Base-by-base conservation (phyloP, 2,797 vertebrate genomes). In the Zalophus californianus region DNA sequence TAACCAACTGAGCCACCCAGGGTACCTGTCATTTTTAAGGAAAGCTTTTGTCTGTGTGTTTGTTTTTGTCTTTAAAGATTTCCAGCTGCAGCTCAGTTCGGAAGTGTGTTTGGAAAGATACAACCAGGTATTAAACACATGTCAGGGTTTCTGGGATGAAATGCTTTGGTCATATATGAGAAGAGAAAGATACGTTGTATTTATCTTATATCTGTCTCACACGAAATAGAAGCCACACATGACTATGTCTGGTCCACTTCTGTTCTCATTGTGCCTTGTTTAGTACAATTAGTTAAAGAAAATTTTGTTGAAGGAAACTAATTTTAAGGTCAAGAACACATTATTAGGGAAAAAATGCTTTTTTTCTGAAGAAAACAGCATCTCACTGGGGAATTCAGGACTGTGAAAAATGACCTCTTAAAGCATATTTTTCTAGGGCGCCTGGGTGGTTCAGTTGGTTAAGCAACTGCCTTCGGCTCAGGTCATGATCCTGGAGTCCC, bases 331-430 rank as follows among this genome's bases (percentile, higher is more conserved):
- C 12, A 94, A 25, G 18, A 52, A 97, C 94, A 90, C 72, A 89
- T 62, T 86, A 7, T 91, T 72, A 44, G 5, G 11, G 12, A 62
- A 44, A 10, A 92, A 90, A 82, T 58, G 54, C 4, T 25, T 35
- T 97, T 38, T 91, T 92, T 93, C 79, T 96, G 18, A 66, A 96
- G 90, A 95, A 97, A 87, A 0, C 2, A 96, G 78, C 91, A 86
- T 20, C 79, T 72, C 70, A 88, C 52, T 58, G 1, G 7, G 23
- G 70, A 1, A 2, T 18, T 96, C 44, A 82, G 38, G 12, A 41
- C 44, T 82, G 23, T 82, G 56, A 64, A 95, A 70, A 92, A 12
- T 35, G 87, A 44, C 84, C 29, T 66, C 56, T 96, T 94, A 91
- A 95, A 86, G 62, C n/a, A 96, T 3, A 64, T 38, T 38, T 38